Conservation (phyloP, 2,113 vertebrate genomes). For the Gobius niger region DNA sequence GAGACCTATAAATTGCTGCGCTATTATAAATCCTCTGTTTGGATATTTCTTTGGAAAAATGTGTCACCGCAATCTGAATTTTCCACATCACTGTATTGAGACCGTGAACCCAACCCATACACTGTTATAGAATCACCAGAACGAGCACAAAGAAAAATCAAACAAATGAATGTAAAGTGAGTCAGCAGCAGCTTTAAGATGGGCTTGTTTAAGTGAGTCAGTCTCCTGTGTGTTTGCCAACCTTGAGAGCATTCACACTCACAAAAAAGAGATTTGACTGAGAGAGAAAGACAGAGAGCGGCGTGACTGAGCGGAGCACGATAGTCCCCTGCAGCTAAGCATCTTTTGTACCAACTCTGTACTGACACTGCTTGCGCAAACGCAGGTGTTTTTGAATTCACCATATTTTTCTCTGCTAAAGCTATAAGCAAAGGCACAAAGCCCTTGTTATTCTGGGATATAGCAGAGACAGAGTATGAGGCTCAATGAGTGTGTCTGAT, state of each 20-base stretch:
- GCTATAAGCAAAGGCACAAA: slow-evolving; percentile 31
- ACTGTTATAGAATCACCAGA: slow-evolving; percentile 23
- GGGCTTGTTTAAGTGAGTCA: slow-evolving; percentile 62
- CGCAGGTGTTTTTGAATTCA: slow-evolving; percentile 53
- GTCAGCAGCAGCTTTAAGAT: slow-evolving; percentile 53
- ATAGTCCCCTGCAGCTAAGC: slow-evolving; percentile 42
- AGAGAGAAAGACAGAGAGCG: slow-evolving; percentile 21
- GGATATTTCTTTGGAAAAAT: no score
- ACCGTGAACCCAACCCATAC: no score
- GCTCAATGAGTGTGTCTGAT: slow-evolving; percentile 48
- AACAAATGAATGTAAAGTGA: slow-evolving; percentile 55
- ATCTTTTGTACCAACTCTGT: slow-evolving; percentile 42
- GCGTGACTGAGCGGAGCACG: slow-evolving; percentile 35
- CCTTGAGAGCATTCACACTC: slow-evolving; percentile 47
- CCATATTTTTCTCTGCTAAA: slow-evolving; percentile 18
- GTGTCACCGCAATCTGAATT: no score
- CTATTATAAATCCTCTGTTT: no score
- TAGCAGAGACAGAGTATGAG: slow-evolving; percentile 11
- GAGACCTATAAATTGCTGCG: no score
- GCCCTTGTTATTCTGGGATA: slow-evolving; percentile 14
- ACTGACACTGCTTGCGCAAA: slow-evolving; percentile 23
- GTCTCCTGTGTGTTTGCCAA: slow-evolving; percentile 54
- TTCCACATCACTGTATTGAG: no score
- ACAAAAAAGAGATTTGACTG: slow-evolving; percentile 57
- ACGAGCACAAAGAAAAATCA: slow-evolving; percentile 46